phyloP scores from a whole-genome alignment of 2,888 invertebrate genomes.

The Xestia xanthographa region DNA sequence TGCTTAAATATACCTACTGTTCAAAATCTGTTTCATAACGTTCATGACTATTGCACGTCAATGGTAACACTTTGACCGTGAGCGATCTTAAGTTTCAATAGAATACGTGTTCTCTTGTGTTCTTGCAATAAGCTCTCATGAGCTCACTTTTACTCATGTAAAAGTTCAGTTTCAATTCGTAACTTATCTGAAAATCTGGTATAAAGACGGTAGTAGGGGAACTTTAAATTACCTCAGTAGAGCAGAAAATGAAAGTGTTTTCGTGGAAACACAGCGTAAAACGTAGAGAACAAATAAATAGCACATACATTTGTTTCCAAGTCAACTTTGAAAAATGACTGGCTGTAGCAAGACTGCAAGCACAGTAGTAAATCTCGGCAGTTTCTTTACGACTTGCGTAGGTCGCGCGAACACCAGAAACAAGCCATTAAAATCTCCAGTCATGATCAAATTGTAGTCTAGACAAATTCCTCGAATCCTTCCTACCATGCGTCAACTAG shows the following conservation, averaged over 20 bases:
- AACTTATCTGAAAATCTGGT: no score
- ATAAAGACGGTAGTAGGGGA: no score
- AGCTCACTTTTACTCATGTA: neutral
- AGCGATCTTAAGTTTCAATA: neutral
- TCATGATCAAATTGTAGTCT: constrained; percentile 27
- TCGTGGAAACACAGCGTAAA: neutral
- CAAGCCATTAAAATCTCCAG: constrained; percentile 26
- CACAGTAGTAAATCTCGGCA: constrained; percentile 38
- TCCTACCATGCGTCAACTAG: constrained; percentile 20
- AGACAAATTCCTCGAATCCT: constrained; percentile 20
- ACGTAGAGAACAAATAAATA: constrained; percentile 1
- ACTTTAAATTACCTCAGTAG: no score
- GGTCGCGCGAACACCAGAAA: constrained; percentile 19
- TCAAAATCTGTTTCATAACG: neutral
- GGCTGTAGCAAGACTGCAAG: constrained; percentile 28
- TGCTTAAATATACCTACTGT: neutral
- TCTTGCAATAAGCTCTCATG: neutral
- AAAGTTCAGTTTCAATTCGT: neutral
- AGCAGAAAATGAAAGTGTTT: neutral
- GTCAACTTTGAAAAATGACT: constrained; percentile 20
- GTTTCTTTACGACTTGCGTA: constrained; percentile 41
- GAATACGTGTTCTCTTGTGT: no score
- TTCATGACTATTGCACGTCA: neutral
- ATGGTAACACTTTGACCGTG: neutral
- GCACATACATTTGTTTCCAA: constrained; percentile 10